These are phyloP conservation scores for Charadrius vociferus DNA, from an alignment of 2,113 vertebrate species.

Conservation along the genomic window DNA sequence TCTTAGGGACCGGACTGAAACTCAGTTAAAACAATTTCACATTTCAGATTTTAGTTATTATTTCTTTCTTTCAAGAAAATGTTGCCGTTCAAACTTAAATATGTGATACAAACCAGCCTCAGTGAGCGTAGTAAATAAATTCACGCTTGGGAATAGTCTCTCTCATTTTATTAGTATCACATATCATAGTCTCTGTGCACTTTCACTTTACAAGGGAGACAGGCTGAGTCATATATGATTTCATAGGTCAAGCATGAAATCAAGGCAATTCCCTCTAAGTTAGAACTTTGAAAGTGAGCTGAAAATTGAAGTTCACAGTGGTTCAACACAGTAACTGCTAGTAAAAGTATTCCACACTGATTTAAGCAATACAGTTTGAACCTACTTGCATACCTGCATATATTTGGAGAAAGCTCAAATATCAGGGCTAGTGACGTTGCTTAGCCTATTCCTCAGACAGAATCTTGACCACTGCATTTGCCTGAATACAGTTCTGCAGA, in stretches of 20 bases:
- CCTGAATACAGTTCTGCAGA: background rate
- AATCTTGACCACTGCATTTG: background rate
- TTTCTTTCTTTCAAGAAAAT: background rate
- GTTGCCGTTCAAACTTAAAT: background rate
- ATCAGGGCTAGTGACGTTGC: background rate
- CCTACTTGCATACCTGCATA: background rate
- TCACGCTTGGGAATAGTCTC: background rate
- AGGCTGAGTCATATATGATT: background rate
- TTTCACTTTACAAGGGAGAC: background rate
- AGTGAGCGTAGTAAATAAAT: background rate
- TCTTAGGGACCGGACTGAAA: background rate
- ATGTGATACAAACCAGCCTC: background rate
- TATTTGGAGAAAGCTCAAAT: background rate
- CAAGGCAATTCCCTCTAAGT: background rate
- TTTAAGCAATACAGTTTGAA: background rate
- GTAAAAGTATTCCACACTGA: background rate
- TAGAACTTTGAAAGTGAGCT: background rate
- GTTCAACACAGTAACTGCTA: background rate
- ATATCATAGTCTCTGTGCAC: background rate
- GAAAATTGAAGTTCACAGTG: background rate
- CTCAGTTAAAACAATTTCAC: background rate
- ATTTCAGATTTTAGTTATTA: background rate
- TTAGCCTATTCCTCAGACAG: background rate
- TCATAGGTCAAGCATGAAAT: conserved; percentile 22
- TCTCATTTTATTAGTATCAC: background rate